Evolutionary conservation across 2,113 vertebrate species (phyloP).

Genomic region (Carettochelys insculpta): DNA sequence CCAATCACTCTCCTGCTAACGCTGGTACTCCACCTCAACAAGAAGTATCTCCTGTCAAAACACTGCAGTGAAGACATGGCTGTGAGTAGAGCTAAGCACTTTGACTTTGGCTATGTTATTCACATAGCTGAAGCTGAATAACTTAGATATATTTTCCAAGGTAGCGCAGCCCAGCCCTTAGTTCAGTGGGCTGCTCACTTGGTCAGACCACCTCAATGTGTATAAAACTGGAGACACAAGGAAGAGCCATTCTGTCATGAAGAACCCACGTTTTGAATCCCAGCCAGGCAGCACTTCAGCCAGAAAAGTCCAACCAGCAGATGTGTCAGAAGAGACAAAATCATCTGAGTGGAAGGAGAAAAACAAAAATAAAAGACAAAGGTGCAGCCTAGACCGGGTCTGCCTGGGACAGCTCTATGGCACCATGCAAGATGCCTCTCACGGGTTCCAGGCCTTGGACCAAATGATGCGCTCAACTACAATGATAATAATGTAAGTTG

Average conservation of each 20-base stretch:
- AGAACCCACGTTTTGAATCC: background rate
- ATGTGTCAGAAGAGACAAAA: background rate
- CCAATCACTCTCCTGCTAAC: no score
- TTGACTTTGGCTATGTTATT: no score
- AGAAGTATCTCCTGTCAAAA: no score
- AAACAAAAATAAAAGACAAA: background rate
- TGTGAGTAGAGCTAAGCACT: no score
- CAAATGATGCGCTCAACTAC: background rate
- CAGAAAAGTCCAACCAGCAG: rapidly evolving
- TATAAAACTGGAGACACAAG: background rate
- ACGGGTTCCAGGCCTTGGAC: background rate
- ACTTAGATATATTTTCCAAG: no score
- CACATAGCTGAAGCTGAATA: no score
- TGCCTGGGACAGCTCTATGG: background rate
- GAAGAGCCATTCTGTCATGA: rapidly evolving
- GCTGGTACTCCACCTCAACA: no score
- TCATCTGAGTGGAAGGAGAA: rapidly evolving
- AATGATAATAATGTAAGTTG: background rate
- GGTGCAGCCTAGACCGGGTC: background rate
- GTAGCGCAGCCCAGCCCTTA: no score
- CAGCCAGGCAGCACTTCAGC: background rate
- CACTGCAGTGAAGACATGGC: no score
- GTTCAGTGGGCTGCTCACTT: rapidly evolving
- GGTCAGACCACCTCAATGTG: rapidly evolving
- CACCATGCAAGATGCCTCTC: background rate